Conservation (phyloP, 1,140 invertebrate genomes). For the Penaeus vannamei region DNA sequence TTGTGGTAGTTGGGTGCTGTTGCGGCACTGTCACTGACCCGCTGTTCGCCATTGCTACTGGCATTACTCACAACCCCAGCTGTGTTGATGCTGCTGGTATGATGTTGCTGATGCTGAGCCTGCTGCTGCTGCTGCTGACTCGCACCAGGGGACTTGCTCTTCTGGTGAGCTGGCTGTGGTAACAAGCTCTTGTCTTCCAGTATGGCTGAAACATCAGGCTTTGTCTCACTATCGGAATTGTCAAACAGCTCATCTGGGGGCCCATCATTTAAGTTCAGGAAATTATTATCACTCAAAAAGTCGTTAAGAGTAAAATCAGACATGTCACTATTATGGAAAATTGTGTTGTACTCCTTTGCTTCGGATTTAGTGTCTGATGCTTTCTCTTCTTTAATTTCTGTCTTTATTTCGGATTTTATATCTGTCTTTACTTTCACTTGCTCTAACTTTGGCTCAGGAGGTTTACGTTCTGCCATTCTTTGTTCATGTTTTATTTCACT, state of each 20-base stretch:
- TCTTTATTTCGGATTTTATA: conserved; percentile 52
- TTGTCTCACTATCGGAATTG: conserved; percentile 56
- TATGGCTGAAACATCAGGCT: conserved; percentile 49
- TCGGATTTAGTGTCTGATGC: conserved; percentile 40
- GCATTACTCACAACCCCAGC: conserved; percentile 43
- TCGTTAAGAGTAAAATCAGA: conserved; percentile 63
- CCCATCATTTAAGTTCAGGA: conserved; percentile 62
- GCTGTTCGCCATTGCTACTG: conserved; percentile 50
- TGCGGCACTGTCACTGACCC: conserved; percentile 37
- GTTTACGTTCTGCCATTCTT: conserved; percentile 59
- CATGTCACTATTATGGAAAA: conserved; percentile 66
- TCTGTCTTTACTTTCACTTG: conserved; percentile 60
- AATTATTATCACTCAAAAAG: conserved; percentile 59
- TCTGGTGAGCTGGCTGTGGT: conserved; percentile 59
- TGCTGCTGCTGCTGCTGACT: conserved; percentile 56
- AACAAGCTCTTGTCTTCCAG: conserved; percentile 51
- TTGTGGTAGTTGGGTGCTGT: conserved; percentile 47
- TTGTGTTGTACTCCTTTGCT: conserved; percentile 59
- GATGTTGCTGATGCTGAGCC: conserved; percentile 52
- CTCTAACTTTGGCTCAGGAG: conserved; percentile 53
- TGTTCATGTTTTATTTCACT: conserved; percentile 64
- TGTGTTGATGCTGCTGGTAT: conserved; percentile 41
- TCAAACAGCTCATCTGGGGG: conserved; percentile 67
- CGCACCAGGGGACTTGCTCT: conserved; percentile 46
- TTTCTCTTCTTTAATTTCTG: conserved; percentile 56